phyloP scores from a whole-genome alignment of 37 sponge, comb jelly and placozoan genomes.

The Ianthella basta region DNA sequence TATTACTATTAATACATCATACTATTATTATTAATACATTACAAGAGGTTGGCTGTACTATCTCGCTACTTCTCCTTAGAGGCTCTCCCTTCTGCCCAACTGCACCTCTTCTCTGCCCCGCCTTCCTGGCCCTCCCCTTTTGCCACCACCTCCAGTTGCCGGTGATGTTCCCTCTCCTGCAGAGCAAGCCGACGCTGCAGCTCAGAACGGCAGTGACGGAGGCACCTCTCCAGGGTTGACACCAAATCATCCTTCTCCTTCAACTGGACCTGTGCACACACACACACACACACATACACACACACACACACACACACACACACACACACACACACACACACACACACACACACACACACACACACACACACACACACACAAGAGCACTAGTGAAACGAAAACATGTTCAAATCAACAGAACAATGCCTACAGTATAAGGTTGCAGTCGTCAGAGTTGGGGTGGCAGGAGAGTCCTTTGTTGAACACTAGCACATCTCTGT shows the following conservation, averaged over 20 bases:
- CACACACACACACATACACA: slow-evolving; percentile 21
- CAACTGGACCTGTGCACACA: slow-evolving; percentile 21
- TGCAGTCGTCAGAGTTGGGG: too few relatives aligned
- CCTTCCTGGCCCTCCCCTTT: too few relatives aligned
- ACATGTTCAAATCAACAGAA: too few relatives aligned
- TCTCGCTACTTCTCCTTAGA: not conserved
- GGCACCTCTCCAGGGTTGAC: slow-evolving; percentile 13
- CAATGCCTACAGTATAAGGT: too few relatives aligned
- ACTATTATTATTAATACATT: too few relatives aligned
- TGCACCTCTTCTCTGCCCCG: too few relatives aligned
- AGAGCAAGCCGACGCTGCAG: not conserved
- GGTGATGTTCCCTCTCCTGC: not conserved
- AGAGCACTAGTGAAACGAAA: too few relatives aligned
- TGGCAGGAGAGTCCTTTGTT: too few relatives aligned
- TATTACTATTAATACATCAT: too few relatives aligned
- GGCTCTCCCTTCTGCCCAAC: slow-evolving; percentile 17
- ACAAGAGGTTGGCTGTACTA: not conserved
- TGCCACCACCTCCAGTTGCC: not conserved
- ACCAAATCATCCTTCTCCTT: slow-evolving; percentile 21
- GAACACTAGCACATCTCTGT: too few relatives aligned
- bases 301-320: slow-evolving; percentile 41
- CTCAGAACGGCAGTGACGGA: slow-evolving; percentile 4
- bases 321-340: slow-evolving; percentile 19
- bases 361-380: not conserved
- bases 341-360: not conserved